Conservation (phyloP, 2,888 invertebrate species). For the Allolobophora icterica region DNA sequence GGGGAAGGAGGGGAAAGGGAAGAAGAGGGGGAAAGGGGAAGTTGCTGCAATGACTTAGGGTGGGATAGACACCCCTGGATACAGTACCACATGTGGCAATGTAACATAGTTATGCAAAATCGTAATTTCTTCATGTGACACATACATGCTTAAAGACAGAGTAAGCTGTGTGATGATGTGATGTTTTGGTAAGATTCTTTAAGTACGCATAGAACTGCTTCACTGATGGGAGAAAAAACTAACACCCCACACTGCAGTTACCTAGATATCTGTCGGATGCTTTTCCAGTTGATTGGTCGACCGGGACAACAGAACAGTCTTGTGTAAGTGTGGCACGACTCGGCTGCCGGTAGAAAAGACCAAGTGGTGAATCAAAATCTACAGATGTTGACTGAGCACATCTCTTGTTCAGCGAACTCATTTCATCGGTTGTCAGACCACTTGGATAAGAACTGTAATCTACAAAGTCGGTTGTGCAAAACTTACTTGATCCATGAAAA, state of each 20-base stretch:
- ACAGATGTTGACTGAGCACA: not conserved
- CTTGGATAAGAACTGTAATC: not conserved
- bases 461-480: not conserved
- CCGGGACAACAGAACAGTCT: not conserved
- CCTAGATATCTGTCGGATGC: not conserved
- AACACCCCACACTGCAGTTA: not conserved
- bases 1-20: no score
- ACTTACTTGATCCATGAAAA: no score
- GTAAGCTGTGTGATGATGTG: no score
- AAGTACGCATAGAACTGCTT: no score
- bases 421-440: not conserved
- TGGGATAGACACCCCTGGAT: no score
- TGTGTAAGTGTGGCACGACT: not conserved
- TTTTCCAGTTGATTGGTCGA: not conserved
- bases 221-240: not conserved
- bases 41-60: no score
- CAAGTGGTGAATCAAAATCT: not conserved
- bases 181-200: no score
- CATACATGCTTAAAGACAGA: no score
- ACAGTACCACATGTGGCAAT: no score
- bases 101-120: not conserved
- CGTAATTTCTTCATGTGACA: not conserved
- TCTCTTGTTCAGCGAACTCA: not conserved
- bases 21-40: no score
- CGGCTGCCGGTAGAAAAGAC: conserved; percentile 5